phyloP scores from a whole-genome alignment of 2,113 vertebrate species.

The Tor tambroides region DNA sequence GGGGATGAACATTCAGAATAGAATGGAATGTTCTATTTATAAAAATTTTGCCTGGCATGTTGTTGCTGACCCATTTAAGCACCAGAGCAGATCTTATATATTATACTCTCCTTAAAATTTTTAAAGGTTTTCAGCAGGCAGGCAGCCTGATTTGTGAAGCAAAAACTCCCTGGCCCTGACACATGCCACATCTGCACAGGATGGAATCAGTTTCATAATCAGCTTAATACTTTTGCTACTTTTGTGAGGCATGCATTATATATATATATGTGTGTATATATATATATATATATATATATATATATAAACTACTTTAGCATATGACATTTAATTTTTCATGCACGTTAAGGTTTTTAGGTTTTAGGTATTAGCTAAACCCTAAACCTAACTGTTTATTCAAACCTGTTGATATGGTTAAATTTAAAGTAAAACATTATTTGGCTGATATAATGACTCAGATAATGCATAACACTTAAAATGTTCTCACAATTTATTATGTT shows the following conservation, averaged over 20 bases:
- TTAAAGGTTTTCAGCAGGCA: constrained; percentile 19
- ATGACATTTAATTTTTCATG: not conserved
- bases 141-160: constrained; percentile 47
- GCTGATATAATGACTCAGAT: not conserved
- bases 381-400: not conserved
- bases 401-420: not conserved
- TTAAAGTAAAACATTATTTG: not conserved
- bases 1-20: constrained; percentile 19
- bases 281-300: no score
- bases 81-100: constrained; percentile 24
- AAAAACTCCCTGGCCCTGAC: constrained; percentile 28
- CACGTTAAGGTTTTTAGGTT: not conserved
- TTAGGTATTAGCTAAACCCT: not conserved
- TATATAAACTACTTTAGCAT: no score
- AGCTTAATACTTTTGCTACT: not conserved
- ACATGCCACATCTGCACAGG: constrained; percentile 26
- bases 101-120: constrained; percentile 9
- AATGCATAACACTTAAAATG: not conserved
- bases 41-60: constrained; percentile 24
- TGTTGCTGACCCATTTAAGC: constrained; percentile 34
- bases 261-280: no score
- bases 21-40: constrained; percentile 45
- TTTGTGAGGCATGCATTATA: no score
- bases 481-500: not conserved
- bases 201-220: constrained; percentile 8